Evolutionary conservation across 2,113 vertebrate species (phyloP).

Genomic region (Phrynosoma platyrhinos): DNA sequence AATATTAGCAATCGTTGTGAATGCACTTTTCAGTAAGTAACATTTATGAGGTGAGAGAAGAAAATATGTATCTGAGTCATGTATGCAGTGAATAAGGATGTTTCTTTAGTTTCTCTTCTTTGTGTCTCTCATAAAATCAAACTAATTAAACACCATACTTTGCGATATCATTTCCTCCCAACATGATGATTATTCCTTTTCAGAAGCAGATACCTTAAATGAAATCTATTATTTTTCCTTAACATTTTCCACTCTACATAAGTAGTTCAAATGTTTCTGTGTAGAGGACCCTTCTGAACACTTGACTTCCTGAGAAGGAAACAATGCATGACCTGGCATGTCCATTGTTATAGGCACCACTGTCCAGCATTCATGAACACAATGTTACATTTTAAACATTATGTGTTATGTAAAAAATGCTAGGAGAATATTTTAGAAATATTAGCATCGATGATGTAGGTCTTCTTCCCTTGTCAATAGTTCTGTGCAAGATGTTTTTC

Average conservation of each 20-base stretch:
- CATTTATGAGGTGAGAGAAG: slow-evolving; percentile 38
- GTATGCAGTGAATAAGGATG: not conserved
- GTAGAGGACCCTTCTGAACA: not conserved
- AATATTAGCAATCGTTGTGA: slow-evolving; percentile 51
- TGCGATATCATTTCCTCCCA: slow-evolving; percentile 9
- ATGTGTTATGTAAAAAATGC: not conserved
- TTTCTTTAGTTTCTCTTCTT: not conserved
- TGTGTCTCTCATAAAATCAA: not conserved
- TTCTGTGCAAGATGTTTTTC: no score
- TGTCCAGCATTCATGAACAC: not conserved
- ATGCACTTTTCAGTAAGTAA: slow-evolving; percentile 47
- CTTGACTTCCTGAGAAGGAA: not conserved
- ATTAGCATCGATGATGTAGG: not conserved
- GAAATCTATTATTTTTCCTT: not conserved
- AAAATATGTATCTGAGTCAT: slow-evolving; percentile 10
- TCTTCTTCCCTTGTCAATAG: not conserved
- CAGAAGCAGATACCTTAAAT: not conserved
- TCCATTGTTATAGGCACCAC: not conserved
- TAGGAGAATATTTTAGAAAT: not conserved
- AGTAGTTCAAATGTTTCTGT: not conserved
- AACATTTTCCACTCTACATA: not conserved
- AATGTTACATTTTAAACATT: not conserved
- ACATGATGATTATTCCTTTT: slow-evolving; percentile 20
- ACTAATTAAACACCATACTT: not conserved
- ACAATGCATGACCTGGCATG: not conserved